Conservation (phyloP, 2,113 vertebrate genomes). For the Electrona antarctica region DNA sequence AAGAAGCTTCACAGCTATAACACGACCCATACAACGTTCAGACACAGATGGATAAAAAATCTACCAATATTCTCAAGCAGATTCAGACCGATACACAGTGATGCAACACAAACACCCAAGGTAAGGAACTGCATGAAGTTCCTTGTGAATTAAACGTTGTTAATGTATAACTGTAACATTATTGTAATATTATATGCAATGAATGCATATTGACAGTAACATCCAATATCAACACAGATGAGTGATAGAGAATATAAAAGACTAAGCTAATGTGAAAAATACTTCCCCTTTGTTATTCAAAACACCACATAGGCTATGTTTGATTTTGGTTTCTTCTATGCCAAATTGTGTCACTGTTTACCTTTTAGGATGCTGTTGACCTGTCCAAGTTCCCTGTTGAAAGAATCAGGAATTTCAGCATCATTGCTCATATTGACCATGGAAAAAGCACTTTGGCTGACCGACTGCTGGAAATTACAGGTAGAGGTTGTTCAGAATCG, state of each 20-base stretch:
- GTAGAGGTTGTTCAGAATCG: slow-evolving; percentile 59
- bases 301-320: too few relatives aligned
- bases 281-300: not conserved
- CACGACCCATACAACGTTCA: slow-evolving; percentile 47
- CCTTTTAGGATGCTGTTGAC: slow-evolving; percentile 83
- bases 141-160: not conserved
- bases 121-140: slow-evolving; percentile 43
- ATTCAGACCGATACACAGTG: slow-evolving; percentile 17
- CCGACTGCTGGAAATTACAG: slow-evolving; percentile 92
- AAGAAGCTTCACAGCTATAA: slow-evolving; percentile 46
- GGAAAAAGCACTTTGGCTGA: slow-evolving; percentile 98
- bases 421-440: slow-evolving; percentile 97
- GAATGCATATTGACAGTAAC: too few relatives aligned
- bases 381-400: slow-evolving; percentile 87
- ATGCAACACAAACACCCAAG: slow-evolving; percentile 60
- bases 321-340: not conserved
- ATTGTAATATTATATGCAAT: too few relatives aligned
- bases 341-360: slow-evolving; percentile 3
- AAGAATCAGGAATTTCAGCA: slow-evolving; percentile 93
- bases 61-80: slow-evolving; percentile 30
- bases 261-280: too few relatives aligned
- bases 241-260: too few relatives aligned
- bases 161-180: not conserved
- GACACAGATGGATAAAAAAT: slow-evolving; percentile 72
- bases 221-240: too few relatives aligned